Evolutionary conservation across 1,140 invertebrate species (phyloP).

Genomic region (Drosophila trapezifrons): DNA sequence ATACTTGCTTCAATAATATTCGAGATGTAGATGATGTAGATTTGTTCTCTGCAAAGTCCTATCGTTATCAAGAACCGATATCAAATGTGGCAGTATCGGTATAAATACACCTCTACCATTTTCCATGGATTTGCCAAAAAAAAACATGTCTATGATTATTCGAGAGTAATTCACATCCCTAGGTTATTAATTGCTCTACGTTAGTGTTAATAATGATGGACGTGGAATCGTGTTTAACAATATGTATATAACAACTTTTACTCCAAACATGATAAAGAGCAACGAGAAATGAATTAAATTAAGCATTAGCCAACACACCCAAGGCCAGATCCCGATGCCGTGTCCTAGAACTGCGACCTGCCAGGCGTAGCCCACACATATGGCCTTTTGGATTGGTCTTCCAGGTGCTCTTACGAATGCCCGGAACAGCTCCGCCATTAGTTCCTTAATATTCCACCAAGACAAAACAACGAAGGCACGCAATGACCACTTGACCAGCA

Average conservation of each 20-base stretch:
- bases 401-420: neutral
- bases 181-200: too few relatives aligned
- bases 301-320: neutral
- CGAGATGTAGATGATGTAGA: too few relatives aligned
- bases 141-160: too few relatives aligned
- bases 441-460: neutral
- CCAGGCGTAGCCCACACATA: constrained; percentile 1
- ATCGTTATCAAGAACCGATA: too few relatives aligned
- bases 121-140: too few relatives aligned
- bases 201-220: too few relatives aligned
- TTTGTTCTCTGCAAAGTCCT: too few relatives aligned
- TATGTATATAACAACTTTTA: neutral
- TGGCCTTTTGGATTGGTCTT: neutral
- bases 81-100: too few relatives aligned
- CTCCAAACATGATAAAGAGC: neutral
- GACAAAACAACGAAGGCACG: neutral
- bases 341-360: neutral
- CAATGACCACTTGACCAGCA: neutral
- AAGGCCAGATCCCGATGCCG: neutral
- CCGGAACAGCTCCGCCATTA: neutral
- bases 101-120: too few relatives aligned
- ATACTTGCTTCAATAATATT: too few relatives aligned
- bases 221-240: neutral
- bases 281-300: neutral
- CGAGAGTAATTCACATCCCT: too few relatives aligned